These are phyloP conservation scores for Metalampra italica DNA, from an alignment of 2,888 invertebrate species.

Conservation along the genomic window DNA sequence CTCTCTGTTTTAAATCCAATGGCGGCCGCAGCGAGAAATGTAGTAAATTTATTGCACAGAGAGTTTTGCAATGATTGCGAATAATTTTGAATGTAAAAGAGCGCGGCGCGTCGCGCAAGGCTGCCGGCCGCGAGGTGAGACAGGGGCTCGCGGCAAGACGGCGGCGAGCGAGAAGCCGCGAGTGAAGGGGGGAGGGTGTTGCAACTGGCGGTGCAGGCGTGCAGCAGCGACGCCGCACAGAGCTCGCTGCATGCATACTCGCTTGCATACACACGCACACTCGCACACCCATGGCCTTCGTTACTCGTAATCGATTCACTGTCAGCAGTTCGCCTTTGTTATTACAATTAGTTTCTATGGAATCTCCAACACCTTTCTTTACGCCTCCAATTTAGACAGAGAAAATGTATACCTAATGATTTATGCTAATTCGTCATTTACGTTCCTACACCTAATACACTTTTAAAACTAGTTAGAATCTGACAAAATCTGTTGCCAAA, in stretches of 20 bases:
- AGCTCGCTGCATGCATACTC: conserved; percentile 78
- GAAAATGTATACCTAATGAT: too few species aligned
- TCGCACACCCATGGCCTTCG: conserved; percentile 73
- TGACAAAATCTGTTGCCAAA: conserved; percentile 5
- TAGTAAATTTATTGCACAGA: conserved; percentile 74
- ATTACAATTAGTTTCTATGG: conserved; percentile 48
- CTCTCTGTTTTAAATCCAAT: conserved; percentile 63
- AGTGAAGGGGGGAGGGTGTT: conserved; percentile 78
- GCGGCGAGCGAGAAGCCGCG: conserved; percentile 75
- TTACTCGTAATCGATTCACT: conserved; percentile 70
- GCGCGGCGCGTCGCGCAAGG: conserved; percentile 79
- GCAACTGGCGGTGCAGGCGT: conserved; percentile 78
- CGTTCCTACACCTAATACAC: too few species aligned
- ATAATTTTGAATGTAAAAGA: conserved; percentile 78
- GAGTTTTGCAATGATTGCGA: conserved; percentile 77
- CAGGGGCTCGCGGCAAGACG: conserved; percentile 76
- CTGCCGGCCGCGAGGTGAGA: conserved; percentile 79
- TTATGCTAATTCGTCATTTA: too few species aligned
- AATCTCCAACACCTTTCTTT: conserved; percentile 27
- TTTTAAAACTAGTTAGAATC: conserved; percentile 21
- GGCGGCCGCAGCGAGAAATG: conserved; percentile 59
- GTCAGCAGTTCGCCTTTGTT: conserved; percentile 63
- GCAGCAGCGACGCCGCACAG: conserved; percentile 77
- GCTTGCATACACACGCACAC: conserved; percentile 75
- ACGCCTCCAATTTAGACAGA: neutral